phyloP scores from a whole-genome alignment of 2,888 invertebrate genomes.

The Drosophila aldrichi region DNA sequence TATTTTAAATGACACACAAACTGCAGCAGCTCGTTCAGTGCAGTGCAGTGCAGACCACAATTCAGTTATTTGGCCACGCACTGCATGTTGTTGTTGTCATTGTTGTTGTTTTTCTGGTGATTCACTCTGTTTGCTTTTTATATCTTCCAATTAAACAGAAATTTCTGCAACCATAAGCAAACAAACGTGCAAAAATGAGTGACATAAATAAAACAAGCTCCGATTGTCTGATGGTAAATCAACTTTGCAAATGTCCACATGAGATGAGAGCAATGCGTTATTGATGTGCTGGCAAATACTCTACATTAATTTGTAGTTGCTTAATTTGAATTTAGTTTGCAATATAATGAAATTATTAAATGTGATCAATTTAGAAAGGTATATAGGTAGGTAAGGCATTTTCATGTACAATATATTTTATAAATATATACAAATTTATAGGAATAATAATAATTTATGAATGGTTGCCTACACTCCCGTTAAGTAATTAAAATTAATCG shows the following conservation, averaged over 20 bases:
- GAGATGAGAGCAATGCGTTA: background rate
- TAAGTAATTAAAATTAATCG: no score
- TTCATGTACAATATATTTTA: no score
- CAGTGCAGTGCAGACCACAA: conserved; percentile 20
- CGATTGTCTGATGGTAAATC: conserved; percentile 10
- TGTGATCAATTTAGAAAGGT: no score
- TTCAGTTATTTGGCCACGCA: conserved; percentile 45
- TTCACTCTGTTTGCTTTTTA: conserved; percentile 7
- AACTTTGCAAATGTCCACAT: conserved; percentile 22
- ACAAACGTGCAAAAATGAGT: conserved; percentile 35
- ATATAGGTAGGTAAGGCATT: no score
- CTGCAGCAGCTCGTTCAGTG: background rate
- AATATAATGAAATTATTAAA: no score
- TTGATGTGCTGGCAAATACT: background rate
- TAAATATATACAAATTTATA: no score
- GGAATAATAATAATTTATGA: no score
- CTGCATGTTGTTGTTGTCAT: background rate
- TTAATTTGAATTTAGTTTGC: no score
- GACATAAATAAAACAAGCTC: conserved; percentile 39
- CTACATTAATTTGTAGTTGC: background rate
- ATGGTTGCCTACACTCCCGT: no score
- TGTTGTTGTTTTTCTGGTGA: background rate
- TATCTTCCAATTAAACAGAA: conserved; percentile 66
- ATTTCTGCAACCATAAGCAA: conserved; percentile 57
- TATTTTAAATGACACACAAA: conserved; percentile 31